These are phyloP conservation scores for Xylophagus ater DNA, from an alignment of 2,888 invertebrate species.

Conservation along the genomic window DNA sequence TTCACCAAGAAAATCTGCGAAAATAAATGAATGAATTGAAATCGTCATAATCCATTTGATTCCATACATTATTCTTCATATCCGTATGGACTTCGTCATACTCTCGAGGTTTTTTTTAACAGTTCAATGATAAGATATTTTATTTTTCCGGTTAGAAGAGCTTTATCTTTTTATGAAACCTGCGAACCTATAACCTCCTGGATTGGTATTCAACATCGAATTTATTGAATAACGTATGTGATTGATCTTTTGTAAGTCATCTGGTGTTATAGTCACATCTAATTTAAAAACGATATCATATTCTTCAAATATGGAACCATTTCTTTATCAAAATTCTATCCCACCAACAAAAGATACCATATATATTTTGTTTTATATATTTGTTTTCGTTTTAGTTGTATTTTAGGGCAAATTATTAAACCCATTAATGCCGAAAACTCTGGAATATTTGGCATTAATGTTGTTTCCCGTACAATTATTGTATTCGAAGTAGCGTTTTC, in stretches of 20 bases:
- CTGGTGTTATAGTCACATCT: slow-evolving; percentile 57
- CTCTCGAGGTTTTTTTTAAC: slow-evolving; percentile 39
- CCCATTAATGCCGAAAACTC: slow-evolving; percentile 69
- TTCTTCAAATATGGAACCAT: slow-evolving; percentile 56
- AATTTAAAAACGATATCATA: slow-evolving; percentile 75
- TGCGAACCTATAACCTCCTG: slow-evolving; percentile 31
- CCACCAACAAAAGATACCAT: slow-evolving; percentile 78
- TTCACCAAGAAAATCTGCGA: too few relatives aligned
- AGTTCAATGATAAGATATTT: slow-evolving; percentile 38
- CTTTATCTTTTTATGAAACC: slow-evolving; percentile 30
- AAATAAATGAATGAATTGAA: too few relatives aligned
- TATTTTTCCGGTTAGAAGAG: slow-evolving; percentile 40
- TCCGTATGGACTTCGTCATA: slow-evolving; percentile 32
- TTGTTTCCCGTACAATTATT: slow-evolving; percentile 64
- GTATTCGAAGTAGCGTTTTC: slow-evolving; percentile 40
- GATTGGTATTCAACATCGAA: slow-evolving; percentile 45
- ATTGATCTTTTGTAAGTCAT: slow-evolving; percentile 61
- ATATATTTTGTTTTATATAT: slow-evolving; percentile 51
- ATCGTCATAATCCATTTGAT: slow-evolving; percentile 30
- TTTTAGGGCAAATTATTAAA: slow-evolving; percentile 70
- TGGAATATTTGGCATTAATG: slow-evolving; percentile 80
- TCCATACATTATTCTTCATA: slow-evolving; percentile 31
- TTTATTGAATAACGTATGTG: slow-evolving; percentile 63
- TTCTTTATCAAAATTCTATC: slow-evolving; percentile 53
- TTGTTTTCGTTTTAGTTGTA: slow-evolving; percentile 67